phyloP scores from a whole-genome alignment of 2,797 vertebrate genomes.

The Strix occidentalis region DNA sequence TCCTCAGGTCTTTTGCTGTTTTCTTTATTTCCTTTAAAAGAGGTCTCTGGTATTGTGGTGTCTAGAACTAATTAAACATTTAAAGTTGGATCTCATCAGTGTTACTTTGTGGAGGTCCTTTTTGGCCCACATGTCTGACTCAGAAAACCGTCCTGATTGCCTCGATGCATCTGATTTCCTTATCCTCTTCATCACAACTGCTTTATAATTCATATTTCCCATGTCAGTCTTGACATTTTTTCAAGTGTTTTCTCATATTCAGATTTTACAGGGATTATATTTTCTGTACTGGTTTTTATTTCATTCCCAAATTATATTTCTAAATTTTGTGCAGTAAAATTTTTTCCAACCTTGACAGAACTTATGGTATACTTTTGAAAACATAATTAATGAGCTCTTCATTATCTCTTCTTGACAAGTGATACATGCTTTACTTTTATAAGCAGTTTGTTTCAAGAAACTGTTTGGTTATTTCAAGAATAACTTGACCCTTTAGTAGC shows the following conservation, averaged over 20 bases:
- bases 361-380: background rate
- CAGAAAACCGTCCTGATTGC: background rate
- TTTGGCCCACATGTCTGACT: background rate
- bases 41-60: background rate
- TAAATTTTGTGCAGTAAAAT: background rate
- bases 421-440: background rate
- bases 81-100: background rate
- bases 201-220: background rate
- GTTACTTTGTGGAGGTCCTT: background rate
- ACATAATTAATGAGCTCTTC: background rate
- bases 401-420: background rate
- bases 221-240: background rate
- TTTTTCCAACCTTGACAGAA: background rate
- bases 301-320: background rate
- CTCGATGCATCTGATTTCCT: background rate
- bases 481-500: background rate
- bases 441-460: background rate
- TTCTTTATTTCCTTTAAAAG: background rate
- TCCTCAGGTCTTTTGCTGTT: background rate
- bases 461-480: background rate
- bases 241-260: background rate
- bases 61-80: background rate
- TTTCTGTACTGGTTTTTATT: background rate
- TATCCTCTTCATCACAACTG: background rate
- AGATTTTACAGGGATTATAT: background rate